A percentile compares a stretch with the other conserved stretches of the same genome.
Evolutionary conservation across 2,888 invertebrate genomes (phyloP).

Genomic region (Willowsia nigromaculata): DNA sequence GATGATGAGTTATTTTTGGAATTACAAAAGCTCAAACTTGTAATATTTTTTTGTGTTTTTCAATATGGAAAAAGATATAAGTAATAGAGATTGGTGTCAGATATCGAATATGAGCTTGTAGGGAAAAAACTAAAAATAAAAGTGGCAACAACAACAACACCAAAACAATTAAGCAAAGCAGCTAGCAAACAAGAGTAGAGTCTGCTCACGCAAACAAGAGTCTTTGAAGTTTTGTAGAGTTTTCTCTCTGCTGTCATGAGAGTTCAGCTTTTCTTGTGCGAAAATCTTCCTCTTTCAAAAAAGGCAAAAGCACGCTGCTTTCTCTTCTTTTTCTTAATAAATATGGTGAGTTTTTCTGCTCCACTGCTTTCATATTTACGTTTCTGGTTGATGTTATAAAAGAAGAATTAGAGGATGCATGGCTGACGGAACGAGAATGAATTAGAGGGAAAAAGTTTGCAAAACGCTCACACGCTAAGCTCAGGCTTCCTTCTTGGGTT

Average conservation of each 20-base stretch:
- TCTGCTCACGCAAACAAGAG: slow-evolving; percentile 9
- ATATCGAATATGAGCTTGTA: too few species aligned
- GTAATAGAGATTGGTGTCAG: too few species aligned
- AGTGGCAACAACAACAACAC: slow-evolving; percentile 6
- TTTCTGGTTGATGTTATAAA: slow-evolving; percentile 42
- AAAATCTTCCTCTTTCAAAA: slow-evolving; percentile 19
- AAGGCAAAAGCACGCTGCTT: background rate
- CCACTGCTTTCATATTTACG: slow-evolving; percentile 13
- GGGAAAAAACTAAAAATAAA: background rate
- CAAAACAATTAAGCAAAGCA: background rate
- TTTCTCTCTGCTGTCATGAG: slow-evolving; percentile 25
- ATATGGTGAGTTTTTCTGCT: slow-evolving; percentile 71
- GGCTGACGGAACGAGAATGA: background rate
- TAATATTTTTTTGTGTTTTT: too few species aligned
- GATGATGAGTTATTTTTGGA: too few species aligned
- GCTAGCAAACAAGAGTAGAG: background rate
- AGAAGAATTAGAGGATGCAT: slow-evolving; percentile 25
- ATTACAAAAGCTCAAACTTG: too few species aligned
- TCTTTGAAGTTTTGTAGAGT: slow-evolving; percentile 59
- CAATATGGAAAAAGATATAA: too few species aligned
- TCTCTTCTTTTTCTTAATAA: background rate
- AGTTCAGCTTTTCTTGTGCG: background rate
- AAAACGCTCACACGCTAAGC: background rate
- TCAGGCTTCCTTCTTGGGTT: background rate
- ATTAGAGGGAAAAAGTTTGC: background rate